Evolutionary conservation across 2,888 invertebrate species (phyloP).

Genomic region (Tenthredo amoena): DNA sequence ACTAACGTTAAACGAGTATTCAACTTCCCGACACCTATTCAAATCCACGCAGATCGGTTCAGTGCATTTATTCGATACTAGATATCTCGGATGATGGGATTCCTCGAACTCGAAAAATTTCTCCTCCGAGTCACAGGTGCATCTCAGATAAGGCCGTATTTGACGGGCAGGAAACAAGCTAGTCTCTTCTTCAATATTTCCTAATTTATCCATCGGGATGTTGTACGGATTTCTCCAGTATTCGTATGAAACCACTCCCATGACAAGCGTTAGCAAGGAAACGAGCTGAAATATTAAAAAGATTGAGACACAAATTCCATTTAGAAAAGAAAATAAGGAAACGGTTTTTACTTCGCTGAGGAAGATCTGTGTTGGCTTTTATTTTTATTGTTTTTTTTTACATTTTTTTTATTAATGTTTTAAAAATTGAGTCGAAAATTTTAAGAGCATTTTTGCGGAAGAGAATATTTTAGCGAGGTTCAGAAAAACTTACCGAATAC

Average conservation of each 20-base stretch:
- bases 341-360: neutral
- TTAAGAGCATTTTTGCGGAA: neutral
- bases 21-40: neutral
- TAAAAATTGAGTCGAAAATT: neutral
- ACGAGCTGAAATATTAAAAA: neutral
- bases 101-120: neutral
- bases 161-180: neutral
- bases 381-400: neutral
- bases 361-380: neutral
- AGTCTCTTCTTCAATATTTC: conserved; percentile 1
- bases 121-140: neutral
- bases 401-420: neutral
- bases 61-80: neutral
- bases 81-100: neutral
- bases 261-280: neutral
- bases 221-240: conserved; percentile 2
- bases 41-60: neutral
- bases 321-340: neutral
- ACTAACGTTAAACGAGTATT: conserved; percentile 28
- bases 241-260: neutral
- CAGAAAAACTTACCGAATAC: conserved; percentile 25
- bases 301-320: neutral
- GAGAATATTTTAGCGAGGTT: neutral
- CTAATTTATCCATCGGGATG: neutral
- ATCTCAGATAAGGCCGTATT: neutral